Conservation (phyloP, 2,888 invertebrate genomes). For the Homarus gammarus region DNA sequence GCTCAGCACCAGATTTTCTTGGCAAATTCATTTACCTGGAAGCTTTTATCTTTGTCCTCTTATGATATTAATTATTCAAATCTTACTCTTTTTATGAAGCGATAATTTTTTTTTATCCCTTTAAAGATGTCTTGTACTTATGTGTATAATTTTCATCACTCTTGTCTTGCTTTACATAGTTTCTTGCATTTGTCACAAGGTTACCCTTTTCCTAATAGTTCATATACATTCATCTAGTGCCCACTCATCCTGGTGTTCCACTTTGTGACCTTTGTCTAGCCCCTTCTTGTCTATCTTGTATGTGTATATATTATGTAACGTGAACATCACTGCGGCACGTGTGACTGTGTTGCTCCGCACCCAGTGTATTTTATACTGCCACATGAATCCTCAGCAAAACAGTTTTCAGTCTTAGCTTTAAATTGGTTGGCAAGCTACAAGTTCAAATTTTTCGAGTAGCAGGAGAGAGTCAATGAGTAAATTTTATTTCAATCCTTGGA, state of each 20-base stretch:
- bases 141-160: not conserved
- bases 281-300: slow-evolving; percentile 18
- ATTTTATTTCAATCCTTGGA: not conserved
- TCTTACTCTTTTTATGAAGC: not conserved
- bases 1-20: too few relatives aligned
- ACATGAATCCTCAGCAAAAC: slow-evolving; percentile 11
- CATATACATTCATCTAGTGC: not conserved
- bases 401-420: not conserved
- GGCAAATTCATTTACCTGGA: too few relatives aligned
- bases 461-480: slow-evolving; percentile 3
- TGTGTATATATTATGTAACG: slow-evolving; percentile 25
- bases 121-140: not conserved
- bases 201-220: not conserved
- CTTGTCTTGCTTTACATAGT: not conserved
- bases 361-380: slow-evolving; percentile 29
- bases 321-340: slow-evolving; percentile 54
- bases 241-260: not conserved
- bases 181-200: not conserved
- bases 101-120: not conserved
- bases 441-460: not conserved
- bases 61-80: not conserved
- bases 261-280: not conserved
- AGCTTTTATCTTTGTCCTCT: not conserved
- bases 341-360: slow-evolving; percentile 49
- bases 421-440: not conserved